These are phyloP conservation scores for Dolichopus griseipennis DNA, from an alignment of 2,888 invertebrate species.

Conservation along the genomic window DNA sequence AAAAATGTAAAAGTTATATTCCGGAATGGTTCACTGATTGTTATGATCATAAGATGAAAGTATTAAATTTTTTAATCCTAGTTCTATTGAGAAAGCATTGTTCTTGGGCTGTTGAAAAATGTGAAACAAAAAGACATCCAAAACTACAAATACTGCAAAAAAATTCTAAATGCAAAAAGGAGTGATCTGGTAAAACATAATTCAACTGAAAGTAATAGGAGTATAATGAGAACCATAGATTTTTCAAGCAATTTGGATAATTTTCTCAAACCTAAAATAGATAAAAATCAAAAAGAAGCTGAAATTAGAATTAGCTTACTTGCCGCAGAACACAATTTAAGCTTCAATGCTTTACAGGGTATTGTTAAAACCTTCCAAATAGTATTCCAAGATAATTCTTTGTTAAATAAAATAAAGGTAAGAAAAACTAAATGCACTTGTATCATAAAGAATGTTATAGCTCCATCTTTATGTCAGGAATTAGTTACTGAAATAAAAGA, in stretches of 20 bases:
- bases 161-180: not conserved
- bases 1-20: too few species aligned
- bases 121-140: too few species aligned
- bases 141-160: too few species aligned
- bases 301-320: not conserved
- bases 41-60: too few species aligned
- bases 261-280: not conserved
- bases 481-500: not conserved
- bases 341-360: not conserved
- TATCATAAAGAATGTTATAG: conserved; percentile 2
- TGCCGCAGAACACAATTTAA: conserved; percentile 2
- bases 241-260: too few species aligned
- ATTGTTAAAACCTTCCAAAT: not conserved
- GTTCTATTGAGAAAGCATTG: too few species aligned
- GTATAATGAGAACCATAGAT: not conserved
- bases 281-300: too few species aligned
- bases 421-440: not conserved
- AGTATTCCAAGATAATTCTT: not conserved
- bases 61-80: too few species aligned
- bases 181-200: not conserved
- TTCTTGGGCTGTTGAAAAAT: too few species aligned
- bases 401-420: not conserved
- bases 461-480: not conserved
- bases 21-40: too few species aligned
- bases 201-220: not conserved